phyloP scores from a whole-genome alignment of 1,140 invertebrate genomes.

The Cydia splendana region DNA sequence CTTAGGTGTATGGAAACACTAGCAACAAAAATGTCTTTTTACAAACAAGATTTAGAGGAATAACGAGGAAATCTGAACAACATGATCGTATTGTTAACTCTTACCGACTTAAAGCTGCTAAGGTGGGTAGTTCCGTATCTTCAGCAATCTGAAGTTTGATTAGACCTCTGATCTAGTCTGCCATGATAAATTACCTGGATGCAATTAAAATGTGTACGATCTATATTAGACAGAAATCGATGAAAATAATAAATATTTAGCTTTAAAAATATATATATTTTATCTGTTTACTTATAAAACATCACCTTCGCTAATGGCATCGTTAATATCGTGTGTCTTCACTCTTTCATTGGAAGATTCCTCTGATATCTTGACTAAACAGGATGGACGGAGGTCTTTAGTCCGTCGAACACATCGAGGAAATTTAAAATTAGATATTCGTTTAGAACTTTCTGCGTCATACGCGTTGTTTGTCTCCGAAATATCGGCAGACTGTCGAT shows the following conservation, averaged over 20 bases:
- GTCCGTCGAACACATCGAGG: constrained; percentile 49
- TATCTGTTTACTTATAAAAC: constrained; percentile 32
- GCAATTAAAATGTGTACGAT: background rate
- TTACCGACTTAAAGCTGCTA: no score
- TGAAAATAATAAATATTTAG: background rate
- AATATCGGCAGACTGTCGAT: constrained; percentile 41
- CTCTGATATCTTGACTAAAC: constrained; percentile 56
- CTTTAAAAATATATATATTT: constrained; percentile 12
- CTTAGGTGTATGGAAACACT: background rate
- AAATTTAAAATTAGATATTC: constrained; percentile 60
- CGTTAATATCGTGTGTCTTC: constrained; percentile 19
- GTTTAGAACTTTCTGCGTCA: constrained; percentile 44
- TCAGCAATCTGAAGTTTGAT: background rate
- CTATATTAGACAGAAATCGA: background rate
- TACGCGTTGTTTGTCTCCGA: constrained; percentile 39
- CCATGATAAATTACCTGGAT: background rate
- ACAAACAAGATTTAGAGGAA: no score
- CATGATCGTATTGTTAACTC: no score
- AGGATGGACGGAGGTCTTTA: constrained; percentile 43
- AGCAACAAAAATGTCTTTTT: no score
- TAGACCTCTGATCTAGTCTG: background rate
- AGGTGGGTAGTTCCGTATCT: background rate
- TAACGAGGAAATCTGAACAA: no score
- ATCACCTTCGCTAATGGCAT: constrained; percentile 31
- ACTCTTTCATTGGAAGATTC: constrained; percentile 41